Evolutionary conservation across 2,113 vertebrate genomes (phyloP).

Genomic region (Trogon melanurus): DNA sequence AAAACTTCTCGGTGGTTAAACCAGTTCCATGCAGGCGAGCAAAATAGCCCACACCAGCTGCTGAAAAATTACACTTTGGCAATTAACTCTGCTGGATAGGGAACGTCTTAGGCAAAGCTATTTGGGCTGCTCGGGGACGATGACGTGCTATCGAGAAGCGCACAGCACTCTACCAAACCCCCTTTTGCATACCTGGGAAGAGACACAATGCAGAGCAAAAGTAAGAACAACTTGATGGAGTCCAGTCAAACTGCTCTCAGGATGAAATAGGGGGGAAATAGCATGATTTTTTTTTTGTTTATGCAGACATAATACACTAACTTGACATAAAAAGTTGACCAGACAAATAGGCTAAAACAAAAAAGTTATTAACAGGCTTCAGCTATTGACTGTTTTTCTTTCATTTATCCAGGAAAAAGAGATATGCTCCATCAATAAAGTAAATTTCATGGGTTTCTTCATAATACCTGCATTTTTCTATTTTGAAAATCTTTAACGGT

Average conservation of each 20-base stretch:
- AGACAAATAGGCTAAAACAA: background rate
- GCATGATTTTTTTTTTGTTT: background rate
- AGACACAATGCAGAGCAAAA: background rate
- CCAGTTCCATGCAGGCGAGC: background rate
- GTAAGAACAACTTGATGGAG: background rate
- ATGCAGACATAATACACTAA: background rate
- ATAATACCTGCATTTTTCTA: background rate
- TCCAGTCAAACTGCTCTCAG: background rate
- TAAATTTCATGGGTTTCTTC: background rate
- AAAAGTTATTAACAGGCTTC: background rate
- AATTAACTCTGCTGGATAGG: background rate
- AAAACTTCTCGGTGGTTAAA: background rate
- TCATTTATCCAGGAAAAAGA: background rate
- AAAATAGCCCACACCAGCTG: background rate
- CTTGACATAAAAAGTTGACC: background rate
- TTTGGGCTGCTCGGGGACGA: background rate
- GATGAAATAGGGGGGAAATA: background rate
- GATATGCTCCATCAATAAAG: background rate
- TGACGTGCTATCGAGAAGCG: background rate
- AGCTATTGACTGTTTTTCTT: background rate
- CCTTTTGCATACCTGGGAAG: background rate
- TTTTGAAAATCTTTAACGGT: background rate
- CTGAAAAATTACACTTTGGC: background rate
- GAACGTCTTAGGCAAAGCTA: background rate
- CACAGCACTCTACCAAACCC: background rate